Base-by-base conservation (phyloP, 2,888 invertebrate species). In the Poecilus cupreus region DNA sequence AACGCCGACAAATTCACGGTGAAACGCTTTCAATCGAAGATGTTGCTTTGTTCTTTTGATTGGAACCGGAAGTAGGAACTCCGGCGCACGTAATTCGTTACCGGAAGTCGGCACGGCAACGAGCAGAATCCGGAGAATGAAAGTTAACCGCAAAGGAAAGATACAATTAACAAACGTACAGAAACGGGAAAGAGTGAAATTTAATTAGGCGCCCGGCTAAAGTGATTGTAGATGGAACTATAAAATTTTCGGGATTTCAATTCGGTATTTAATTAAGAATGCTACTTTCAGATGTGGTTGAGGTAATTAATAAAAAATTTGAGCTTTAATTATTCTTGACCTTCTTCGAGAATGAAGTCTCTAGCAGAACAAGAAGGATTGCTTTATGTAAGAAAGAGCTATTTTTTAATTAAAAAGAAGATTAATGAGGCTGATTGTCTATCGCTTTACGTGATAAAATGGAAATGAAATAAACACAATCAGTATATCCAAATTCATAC, bases 41-140 rank as follows among this genome's bases (percentile, higher is more conserved):
- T 43, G 72, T 72, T 72, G 72, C 72, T 72, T 72, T 72, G 72
- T 46, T 72, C 72, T 43, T 72, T 72, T 72, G 72, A 72, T 72
- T 72, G 72, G 72, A 72, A 72, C 72, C 43, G 72, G 72, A 72
- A 72, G 43, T 72, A 39, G 68, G 18, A 43, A 54, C 54, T 68
- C 43, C 32, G 32, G 68, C 39, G 39, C 39, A 68, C 68, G 68
- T 68, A 68, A 20, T 32, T 32, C 68, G 68, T 54, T 54, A 60
- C 72, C 72, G 72, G 72, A 72, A 72, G 43, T 72, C 26, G 26
- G 46, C 72, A 13, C 54, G 13, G 22, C 54, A 54, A 54, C 54
- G 22, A 22, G 54, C 20, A 54, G 54, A 54, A 60, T 60, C 13
- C 60, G 26, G 13, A 39, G 43, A 20, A 72, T 46, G 72, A 43